A percentile compares a stretch with the other conserved stretches of the same genome.
These are phyloP conservation scores for Clarias fuscus DNA, from an alignment of 2,797 vertebrate genomes.

Conservation along the genomic window DNA sequence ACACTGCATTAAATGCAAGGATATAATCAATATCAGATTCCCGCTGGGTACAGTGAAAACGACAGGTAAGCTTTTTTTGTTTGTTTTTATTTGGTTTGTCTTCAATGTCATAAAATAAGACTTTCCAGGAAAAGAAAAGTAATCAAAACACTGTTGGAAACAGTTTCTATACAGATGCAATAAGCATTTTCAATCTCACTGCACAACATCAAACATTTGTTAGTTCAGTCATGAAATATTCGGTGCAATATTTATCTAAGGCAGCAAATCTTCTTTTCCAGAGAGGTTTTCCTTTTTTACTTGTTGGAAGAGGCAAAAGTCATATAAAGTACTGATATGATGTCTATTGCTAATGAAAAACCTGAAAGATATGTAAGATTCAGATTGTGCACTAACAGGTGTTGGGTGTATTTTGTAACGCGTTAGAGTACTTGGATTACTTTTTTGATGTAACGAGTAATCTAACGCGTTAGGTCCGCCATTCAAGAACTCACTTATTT, in stretches of 20 bases:
- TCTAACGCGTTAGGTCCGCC: no score
- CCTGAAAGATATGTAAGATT: background rate
- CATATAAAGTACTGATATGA: background rate
- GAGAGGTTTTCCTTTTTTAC: background rate
- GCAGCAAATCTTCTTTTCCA: background rate
- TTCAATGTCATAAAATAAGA: slow-evolving; percentile 32
- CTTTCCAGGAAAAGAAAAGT: slow-evolving; percentile 6
- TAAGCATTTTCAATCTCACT: slow-evolving; percentile 2
- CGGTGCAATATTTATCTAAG: background rate
- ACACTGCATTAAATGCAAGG: slow-evolving; percentile 39
- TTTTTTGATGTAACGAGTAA: no score
- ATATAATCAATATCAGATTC: slow-evolving; percentile 45
- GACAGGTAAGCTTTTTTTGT: slow-evolving; percentile 24
- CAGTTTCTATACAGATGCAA: background rate
- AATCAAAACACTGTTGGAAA: background rate
- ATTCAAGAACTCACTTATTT: no score
- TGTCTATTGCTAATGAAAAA: background rate
- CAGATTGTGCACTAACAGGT: background rate
- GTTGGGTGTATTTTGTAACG: no score
- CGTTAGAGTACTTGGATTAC: no score
- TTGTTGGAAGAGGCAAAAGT: slow-evolving; percentile 1
- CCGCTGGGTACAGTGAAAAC: slow-evolving; percentile 30
- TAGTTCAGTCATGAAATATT: slow-evolving; percentile 10
- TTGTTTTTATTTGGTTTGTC: slow-evolving; percentile 23
- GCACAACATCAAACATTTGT: slow-evolving; percentile 6